A percentile compares a stretch with the other conserved stretches of the same genome.
Evolutionary conservation across 2,113 vertebrate species (phyloP).

Genomic region (Xerus inauris): DNA sequence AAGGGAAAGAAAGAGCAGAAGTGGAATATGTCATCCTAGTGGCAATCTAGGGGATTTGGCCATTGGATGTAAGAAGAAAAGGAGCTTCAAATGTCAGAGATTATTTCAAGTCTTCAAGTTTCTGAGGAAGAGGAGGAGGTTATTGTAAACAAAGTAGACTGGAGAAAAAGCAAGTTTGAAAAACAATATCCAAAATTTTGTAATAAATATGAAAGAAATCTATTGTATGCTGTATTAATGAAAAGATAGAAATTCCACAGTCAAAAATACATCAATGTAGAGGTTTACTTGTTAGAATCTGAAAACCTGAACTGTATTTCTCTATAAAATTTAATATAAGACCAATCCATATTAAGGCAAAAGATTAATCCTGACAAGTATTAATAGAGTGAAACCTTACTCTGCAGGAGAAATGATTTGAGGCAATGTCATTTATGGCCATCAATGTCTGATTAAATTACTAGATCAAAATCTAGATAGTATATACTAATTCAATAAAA

Average conservation of each 20-base stretch:
- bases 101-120: background rate
- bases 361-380: background rate
- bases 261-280: background rate
- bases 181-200: background rate
- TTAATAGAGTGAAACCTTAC: background rate
- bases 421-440: background rate
- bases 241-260: background rate
- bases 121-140: background rate
- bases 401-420: background rate
- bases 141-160: background rate
- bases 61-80: background rate
- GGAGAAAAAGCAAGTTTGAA: background rate
- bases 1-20: background rate
- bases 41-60: background rate
- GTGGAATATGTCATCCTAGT: fast-evolving
- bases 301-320: background rate
- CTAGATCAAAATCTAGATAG: background rate
- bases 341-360: background rate
- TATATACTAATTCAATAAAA: background rate
- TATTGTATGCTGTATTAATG: background rate
- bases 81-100: background rate
- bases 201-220: background rate
- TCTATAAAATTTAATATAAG: background rate
- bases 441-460: background rate
- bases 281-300: background rate